A percentile compares a stretch with the other conserved stretches of the same genome.
Conservation (phyloP, 2,113 vertebrate species). For the Euleptes europaea region DNA sequence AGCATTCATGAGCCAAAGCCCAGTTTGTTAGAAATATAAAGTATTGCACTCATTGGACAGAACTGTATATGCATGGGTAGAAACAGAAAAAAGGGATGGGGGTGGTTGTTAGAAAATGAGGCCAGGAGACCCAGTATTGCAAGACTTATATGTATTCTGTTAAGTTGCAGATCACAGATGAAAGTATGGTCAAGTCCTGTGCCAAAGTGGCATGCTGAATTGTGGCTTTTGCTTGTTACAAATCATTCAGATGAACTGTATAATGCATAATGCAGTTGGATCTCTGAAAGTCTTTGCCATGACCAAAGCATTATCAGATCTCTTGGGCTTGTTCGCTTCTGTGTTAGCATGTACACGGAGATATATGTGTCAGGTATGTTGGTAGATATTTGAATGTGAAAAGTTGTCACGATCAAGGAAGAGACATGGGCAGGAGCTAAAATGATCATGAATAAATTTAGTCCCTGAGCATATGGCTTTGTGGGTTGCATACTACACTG, state of each 20-base stretch:
- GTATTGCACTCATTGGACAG: no score
- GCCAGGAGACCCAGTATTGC: no score
- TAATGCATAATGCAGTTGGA: background rate
- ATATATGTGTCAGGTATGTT: background rate
- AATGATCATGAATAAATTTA: background rate
- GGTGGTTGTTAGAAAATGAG: no score
- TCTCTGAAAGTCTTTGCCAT: no score
- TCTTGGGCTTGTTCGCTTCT: background rate
- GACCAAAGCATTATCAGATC: background rate
- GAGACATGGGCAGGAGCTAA: background rate
- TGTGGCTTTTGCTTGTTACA: background rate
- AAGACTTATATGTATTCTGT: no score
- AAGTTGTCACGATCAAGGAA: background rate
- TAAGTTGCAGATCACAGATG: no score
- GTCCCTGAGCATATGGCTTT: background rate
- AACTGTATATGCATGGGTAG: no score
- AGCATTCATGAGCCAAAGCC: no score
- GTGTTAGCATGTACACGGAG: background rate
- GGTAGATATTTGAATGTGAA: background rate
- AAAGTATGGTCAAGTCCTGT: no score
- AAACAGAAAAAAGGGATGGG: no score
- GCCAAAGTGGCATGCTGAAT: no score
- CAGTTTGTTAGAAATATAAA: no score
- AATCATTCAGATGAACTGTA: background rate
- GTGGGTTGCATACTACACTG: background rate